Percentiles rank a stretch among this genome's conserved stretches.
Evolutionary conservation across 1,140 invertebrate genomes (phyloP).

Genomic region (Amyelois transitella): DNA sequence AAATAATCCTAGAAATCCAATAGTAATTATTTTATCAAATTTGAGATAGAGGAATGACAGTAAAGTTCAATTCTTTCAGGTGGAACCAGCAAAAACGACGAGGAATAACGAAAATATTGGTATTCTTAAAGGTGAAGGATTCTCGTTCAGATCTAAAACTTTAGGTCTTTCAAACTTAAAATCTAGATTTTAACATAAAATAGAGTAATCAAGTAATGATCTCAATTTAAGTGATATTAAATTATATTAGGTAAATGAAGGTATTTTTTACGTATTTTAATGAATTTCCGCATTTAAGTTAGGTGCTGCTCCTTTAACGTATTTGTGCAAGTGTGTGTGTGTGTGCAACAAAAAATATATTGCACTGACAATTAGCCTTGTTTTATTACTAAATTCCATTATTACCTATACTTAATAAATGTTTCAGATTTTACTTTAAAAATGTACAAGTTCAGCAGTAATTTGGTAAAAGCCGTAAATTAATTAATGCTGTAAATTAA

Average conservation of each 20-base stretch:
- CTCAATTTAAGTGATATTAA: not conserved
- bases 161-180: constrained; percentile 46
- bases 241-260: not conserved
- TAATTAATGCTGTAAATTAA: too few relatives aligned
- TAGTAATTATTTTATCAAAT: not conserved
- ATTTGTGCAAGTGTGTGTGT: constrained; percentile 15
- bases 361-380: constrained; percentile 1
- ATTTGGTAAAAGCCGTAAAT: too few relatives aligned
- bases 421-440: too few relatives aligned
- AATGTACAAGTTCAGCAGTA: too few relatives aligned
- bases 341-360: constrained; percentile 21
- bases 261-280: constrained; percentile 17
- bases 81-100: constrained; percentile 46
- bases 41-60: too few relatives aligned
- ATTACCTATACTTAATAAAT: too few relatives aligned
- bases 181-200: constrained; percentile 41
- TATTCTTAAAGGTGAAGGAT: constrained; percentile 33
- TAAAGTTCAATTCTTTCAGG: constrained; percentile 27
- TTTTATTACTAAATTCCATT: not conserved
- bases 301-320: constrained; percentile 15
- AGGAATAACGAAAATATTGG: constrained; percentile 31
- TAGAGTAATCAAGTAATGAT: not conserved
- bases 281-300: not conserved
- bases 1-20: too few relatives aligned
- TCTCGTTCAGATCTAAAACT: constrained; percentile 43